Base-by-base conservation (phyloP, 2,113 vertebrate genomes). In the Burhinus bistriatus region DNA sequence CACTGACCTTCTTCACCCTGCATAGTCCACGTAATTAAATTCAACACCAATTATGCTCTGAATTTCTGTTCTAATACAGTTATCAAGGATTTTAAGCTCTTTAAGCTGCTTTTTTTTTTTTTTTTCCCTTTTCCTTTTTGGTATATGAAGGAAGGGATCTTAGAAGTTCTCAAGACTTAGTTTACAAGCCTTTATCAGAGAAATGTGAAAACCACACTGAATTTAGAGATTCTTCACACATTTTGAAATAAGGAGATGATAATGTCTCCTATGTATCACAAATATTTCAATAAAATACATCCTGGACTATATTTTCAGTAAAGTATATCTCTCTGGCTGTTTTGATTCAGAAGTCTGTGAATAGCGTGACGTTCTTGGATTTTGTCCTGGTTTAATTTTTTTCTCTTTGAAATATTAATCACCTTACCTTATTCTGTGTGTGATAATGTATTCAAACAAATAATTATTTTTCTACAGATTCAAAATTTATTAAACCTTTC, bases 21-120 rank as follows among this genome's bases (percentile, higher is more conserved):
- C 34, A 65, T 54, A 77, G 13, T 79, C 40, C 40, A 61, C 5
- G 1, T 95, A 97, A 96, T 92, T 97, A 83, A 97, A 95, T 96
- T 95, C 95, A 95, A 14, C 11, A 66, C 30, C 81, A 85, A 32
- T 91, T 95, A 87, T 40, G 44, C 15, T 57, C 40, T 72, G 52
- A 82, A 79, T 82, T 89, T 93, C 69, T 95, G 6, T 85, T 85
- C 52, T 83, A 94, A 95, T 58, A 82, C 4, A 58, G 47, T 84
- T 92, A 94, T 69, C 34, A 93, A 82, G 18, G 27, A 65, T 83
- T 87, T 95, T 58, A 84, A 94, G 40, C 11, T 91, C 57, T 68
- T 91, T 84, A 87, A 64, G 42, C 30, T 77, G 49, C 8, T 34
- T 44, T 27, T 38, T 75, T 95, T 77, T 64, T n/a, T 36, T 49